These are phyloP conservation scores for Stenolophus ochropezus DNA, from an alignment of 2,888 invertebrate species.

Conservation along the genomic window DNA sequence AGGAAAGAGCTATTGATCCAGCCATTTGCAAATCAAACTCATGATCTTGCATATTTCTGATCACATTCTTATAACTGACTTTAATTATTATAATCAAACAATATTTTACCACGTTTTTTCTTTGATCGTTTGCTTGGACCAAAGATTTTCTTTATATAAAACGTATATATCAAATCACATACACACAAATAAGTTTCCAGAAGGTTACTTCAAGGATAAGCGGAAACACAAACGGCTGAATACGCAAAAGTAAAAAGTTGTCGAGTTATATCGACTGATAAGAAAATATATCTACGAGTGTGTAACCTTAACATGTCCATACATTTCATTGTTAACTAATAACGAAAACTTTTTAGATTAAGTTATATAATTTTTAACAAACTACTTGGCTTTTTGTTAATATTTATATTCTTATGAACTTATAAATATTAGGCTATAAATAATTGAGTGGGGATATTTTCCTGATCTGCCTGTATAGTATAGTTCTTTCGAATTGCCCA, in stretches of 20 bases:
- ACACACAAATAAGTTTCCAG: neutral
- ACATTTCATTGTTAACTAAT: no score
- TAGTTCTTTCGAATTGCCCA: no score
- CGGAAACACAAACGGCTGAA: neutral
- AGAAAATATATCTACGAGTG: no score
- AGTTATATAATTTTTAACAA: no score
- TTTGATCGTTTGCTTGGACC: neutral
- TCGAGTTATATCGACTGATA: no score
- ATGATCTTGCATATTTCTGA: slow-evolving; percentile 26
- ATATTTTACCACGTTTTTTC: neutral
- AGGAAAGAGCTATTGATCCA: slow-evolving; percentile 23
- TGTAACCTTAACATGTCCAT: no score
- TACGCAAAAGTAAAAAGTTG: slow-evolving; percentile 27
- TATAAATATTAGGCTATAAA: no score
- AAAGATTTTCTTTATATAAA: neutral
- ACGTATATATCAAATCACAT: neutral
- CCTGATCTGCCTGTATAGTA: no score
- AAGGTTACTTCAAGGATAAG: slow-evolving; percentile 7
- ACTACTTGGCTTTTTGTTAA: no score
- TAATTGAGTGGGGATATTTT: no score
- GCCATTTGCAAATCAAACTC: slow-evolving; percentile 17
- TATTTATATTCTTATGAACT: no score
- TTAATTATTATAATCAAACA: slow-evolving; percentile 24
- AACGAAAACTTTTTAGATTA: no score
- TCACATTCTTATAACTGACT: neutral